Base-by-base conservation (phyloP, 2,888 invertebrate species). In the Cinara cedri region DNA sequence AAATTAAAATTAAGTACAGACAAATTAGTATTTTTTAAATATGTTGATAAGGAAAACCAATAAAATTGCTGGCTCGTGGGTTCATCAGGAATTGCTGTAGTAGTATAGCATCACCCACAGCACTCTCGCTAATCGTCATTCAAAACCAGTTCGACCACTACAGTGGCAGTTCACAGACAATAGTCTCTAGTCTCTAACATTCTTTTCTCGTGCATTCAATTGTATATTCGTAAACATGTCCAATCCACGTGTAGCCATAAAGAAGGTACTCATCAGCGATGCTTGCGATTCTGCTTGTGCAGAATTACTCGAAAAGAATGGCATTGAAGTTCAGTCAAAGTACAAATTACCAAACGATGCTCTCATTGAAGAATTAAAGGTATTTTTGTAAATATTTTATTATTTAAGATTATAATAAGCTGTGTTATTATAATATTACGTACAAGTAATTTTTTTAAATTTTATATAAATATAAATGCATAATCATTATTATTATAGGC, bases 221-320 rank as follows among this genome's bases (percentile, higher is more conserved):
- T n/a, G n/a, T n/a, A n/a, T n/a, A n/a, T n/a, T n/a, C 1, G 4
- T 3, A 1, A 62, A n/a, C 60, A 78, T 78, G 78, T 57, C 78
- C 9, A 60, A 10, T 66, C 60, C 78, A 62, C 78, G 78, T 70
- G 60, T 78, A 8, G 49, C 60, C 49, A 90, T 96, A 80, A 90
- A 90, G 84, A 92, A 90, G 82, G 96, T 98, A 81, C 87, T 98
- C 81, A 92, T 98, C 83, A 95, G 96, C 83, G 98, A 98, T 87
- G 95, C 96, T 46, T 94, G 98, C 3, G 96, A 97, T 85, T 88
- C 90, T 24, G 90, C 92, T 82, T 98, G 98, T 86, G 91, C 92
- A 1, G 90, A 94, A 82, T 90, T 97, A 62, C 88, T 98, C 34
- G 87, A 90, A 82, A 87, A 90, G 55, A 90, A 94, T 85, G 93